These are phyloP conservation scores for Stomatorhinus ivindoensis DNA, from an alignment of 2,113 vertebrate species.

Conservation along the genomic window DNA sequence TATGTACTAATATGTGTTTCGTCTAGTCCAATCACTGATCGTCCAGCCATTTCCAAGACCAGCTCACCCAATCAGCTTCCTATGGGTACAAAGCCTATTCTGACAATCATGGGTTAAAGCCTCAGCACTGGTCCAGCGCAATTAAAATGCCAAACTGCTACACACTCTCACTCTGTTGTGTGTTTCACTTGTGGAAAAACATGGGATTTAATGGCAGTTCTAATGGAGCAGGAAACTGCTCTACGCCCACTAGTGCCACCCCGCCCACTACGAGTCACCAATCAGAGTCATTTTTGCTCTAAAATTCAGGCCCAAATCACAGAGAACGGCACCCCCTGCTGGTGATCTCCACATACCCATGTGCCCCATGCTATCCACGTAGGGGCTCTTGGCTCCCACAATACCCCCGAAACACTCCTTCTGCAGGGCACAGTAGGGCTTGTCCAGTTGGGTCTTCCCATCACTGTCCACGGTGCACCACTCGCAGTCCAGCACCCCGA, in stretches of 20 bases:
- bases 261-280: not conserved
- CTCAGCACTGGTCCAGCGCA: not conserved
- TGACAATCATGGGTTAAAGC: not conserved
- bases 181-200: not conserved
- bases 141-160: not conserved
- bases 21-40: not conserved
- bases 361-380: constrained; percentile 79
- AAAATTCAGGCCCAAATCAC: not conserved
- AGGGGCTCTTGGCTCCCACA: constrained; percentile 92
- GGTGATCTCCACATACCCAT: constrained; percentile 61
- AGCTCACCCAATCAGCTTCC: not conserved
- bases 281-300: not conserved
- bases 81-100: not conserved
- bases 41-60: not conserved
- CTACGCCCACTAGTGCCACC: not conserved
- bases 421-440: constrained; percentile 91
- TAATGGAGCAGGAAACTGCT: not conserved
- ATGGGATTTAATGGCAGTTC: not conserved
- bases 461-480: constrained; percentile 98
- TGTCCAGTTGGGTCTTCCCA: constrained; percentile 88
- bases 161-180: not conserved
- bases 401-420: constrained; percentile 97
- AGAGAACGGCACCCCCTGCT: not conserved
- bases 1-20: not conserved
- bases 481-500: constrained; percentile 93